These are phyloP conservation scores for Entomobrya multifasciata DNA, from an alignment of 2,888 invertebrate genomes.

Conservation along the genomic window DNA sequence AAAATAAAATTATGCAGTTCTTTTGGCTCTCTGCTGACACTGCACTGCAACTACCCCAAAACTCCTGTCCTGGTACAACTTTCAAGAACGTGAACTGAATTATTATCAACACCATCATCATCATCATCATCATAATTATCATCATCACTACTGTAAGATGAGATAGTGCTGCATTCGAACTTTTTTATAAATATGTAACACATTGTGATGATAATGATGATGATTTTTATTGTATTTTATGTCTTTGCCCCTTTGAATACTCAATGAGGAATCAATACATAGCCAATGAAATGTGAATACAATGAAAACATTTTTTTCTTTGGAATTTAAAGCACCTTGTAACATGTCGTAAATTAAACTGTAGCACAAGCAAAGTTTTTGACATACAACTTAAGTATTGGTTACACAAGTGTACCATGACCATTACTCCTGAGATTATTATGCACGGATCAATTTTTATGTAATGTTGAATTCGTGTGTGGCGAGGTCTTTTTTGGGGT, in stretches of 20 bases:
- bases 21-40: conserved; percentile 6
- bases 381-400: not conserved
- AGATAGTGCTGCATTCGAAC: too few relatives aligned
- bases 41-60: not conserved
- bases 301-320: not conserved
- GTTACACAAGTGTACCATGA: too few relatives aligned
- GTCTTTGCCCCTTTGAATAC: not conserved
- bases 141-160: too few relatives aligned
- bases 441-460: not conserved
- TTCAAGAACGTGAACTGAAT: conserved; percentile 44
- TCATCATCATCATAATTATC: not conserved
- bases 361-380: conserved; percentile 30
- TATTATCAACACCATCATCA: not conserved
- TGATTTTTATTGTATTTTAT: conserved; percentile 34
- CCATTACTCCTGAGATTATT: too few relatives aligned
- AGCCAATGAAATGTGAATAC: not conserved
- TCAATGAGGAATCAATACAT: too few relatives aligned
- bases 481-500: too few relatives aligned
- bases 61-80: conserved; percentile 13
- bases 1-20: conserved; percentile 18
- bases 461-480: not conserved
- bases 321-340: conserved; percentile 14
- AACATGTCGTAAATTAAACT: conserved; percentile 26
- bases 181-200: conserved; percentile 35
- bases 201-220: too few relatives aligned